Evolutionary conservation across 2,113 vertebrate species (phyloP), one percentile per base, ranked within the genome.

Genomic region (Amphiprion ocellaris): DNA sequence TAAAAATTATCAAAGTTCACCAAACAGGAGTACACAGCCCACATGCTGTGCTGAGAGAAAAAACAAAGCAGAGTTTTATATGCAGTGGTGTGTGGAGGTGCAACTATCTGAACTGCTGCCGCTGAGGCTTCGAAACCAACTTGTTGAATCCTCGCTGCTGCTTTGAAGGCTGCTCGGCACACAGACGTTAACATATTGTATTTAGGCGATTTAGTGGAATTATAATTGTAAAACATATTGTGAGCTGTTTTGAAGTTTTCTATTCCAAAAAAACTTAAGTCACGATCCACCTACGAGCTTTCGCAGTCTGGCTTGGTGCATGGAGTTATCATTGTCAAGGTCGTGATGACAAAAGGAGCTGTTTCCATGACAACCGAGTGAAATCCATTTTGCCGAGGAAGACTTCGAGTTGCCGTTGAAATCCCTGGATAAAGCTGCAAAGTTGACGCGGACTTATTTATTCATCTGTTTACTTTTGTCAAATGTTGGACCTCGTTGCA

Each of bases 291-390:
- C 19, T 52, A 52, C 17, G n/a, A 52, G 49, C 16, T 52, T 52
- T 52, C 49, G 49, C 19, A 52, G 49, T 19, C 19, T 10, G 21
- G 49, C 10, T 33, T 28, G 15, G 23, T 4, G 3, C 16, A 50
- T 52, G 24, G 44, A 56, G 9, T 78, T 69, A 46, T 53, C 7
- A 56, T 52, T 39, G 39, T 50, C 30, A 74, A 69, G 69, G 52
- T 69, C 4, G 12, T 49, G 64, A 74, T 24, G 33, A 74, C 47
- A 71, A 71, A 37, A 16, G 33, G 19, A 56, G 16, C 16, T 71
- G 61, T 63, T 80, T 76, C 66, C 30, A 71, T 76, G 77, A 62
- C 54, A 56, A 70, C 76, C 49, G 33, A 67, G 49, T 55, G 33
- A 78, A 83, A 69, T 52, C 58, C 37, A 37, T 70, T 30, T 30